Evolutionary conservation across 2,888 invertebrate species (phyloP).

Genomic region (Sialis lutaria): DNA sequence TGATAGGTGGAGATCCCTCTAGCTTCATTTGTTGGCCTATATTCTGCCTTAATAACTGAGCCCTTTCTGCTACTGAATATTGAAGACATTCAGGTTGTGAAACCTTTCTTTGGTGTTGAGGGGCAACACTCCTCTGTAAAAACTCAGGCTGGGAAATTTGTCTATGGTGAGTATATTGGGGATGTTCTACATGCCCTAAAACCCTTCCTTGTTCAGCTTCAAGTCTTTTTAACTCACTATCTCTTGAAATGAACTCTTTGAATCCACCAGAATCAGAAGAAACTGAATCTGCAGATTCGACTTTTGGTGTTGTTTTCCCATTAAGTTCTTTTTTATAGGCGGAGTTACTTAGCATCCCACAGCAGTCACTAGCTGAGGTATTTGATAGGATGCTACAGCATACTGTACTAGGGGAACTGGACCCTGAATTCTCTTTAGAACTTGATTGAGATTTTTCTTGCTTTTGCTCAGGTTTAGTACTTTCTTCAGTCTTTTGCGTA

Average conservation of each 20-base stretch:
- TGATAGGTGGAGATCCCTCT: slow-evolving; percentile 17
- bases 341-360: slow-evolving; percentile 23
- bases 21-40: slow-evolving; percentile 5
- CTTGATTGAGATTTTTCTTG: slow-evolving; percentile 1
- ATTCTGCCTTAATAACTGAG: slow-evolving; percentile 11
- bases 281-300: slow-evolving; percentile 25
- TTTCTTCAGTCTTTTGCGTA: neutral
- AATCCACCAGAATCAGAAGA: slow-evolving; percentile 29
- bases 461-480: neutral
- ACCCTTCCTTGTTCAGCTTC: slow-evolving; percentile 3
- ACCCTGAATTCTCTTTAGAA: slow-evolving; percentile 10
- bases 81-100: slow-evolving; percentile 20
- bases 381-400: slow-evolving; percentile 27
- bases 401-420: slow-evolving; percentile 26
- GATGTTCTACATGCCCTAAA: neutral
- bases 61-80: slow-evolving; percentile 14
- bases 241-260: slow-evolving; percentile 25
- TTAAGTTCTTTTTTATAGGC: slow-evolving; percentile 19
- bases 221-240: slow-evolving; percentile 9
- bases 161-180: slow-evolving; percentile 2
- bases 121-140: slow-evolving; percentile 7
- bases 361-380: slow-evolving; percentile 24
- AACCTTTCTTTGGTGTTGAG: slow-evolving; percentile 19
- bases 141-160: slow-evolving; percentile 6
- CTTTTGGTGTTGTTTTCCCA: slow-evolving; percentile 21